These are phyloP conservation scores for Zeuzera pyrina DNA, from an alignment of 2,888 invertebrate genomes.

Conservation along the genomic window DNA sequence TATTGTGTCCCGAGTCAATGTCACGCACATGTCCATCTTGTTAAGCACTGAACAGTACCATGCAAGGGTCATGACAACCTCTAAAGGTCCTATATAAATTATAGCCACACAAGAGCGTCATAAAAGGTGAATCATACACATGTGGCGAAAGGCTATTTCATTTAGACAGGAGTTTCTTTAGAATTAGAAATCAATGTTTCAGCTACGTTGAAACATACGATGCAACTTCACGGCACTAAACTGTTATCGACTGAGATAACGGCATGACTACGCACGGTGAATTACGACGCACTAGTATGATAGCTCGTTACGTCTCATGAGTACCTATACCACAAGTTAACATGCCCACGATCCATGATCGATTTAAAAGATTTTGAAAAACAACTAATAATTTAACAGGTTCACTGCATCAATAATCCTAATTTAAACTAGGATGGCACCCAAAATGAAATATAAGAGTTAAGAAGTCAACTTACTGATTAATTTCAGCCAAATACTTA, in stretches of 20 bases:
- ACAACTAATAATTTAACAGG: not conserved
- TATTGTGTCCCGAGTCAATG: conserved; percentile 36
- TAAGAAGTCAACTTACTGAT: conserved; percentile 42
- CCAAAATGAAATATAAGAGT: conserved; percentile 31
- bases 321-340: too few species aligned
- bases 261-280: conserved; percentile 55
- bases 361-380: too few species aligned
- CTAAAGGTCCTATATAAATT: conserved; percentile 16
- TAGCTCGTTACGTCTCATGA: conserved; percentile 31
- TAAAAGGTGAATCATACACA: conserved; percentile 11
- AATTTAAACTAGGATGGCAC: too few species aligned
- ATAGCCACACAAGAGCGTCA: conserved; percentile 23
- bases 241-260: conserved; percentile 59
- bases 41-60: conserved; percentile 16
- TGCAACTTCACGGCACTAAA: conserved; percentile 17
- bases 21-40: conserved; percentile 43
- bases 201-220: conserved; percentile 2
- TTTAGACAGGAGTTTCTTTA: too few species aligned
- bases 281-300: conserved; percentile 61
- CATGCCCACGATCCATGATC: too few species aligned
- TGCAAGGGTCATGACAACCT: conserved; percentile 23
- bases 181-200: too few species aligned
- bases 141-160: not conserved
- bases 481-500: conserved; percentile 15
- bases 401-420: not conserved